Conservation (phyloP, 2,797 vertebrate species). For the Rhabdomys pumilio region DNA sequence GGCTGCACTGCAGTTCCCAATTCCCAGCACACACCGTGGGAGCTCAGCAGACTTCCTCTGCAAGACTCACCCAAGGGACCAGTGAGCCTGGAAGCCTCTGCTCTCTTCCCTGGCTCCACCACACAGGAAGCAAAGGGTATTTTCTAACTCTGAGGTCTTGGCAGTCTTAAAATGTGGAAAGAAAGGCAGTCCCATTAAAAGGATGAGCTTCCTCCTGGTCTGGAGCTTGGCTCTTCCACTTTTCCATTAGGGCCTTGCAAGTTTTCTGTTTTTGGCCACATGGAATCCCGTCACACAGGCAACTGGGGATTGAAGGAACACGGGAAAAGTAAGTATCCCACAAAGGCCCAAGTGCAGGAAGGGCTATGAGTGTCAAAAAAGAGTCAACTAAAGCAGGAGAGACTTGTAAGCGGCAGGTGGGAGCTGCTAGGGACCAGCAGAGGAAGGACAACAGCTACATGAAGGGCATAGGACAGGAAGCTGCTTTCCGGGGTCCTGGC, state of each 20-base stretch:
- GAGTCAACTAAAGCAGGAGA: too few species aligned
- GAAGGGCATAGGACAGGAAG: neutral
- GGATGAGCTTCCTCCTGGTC: neutral
- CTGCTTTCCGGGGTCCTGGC: accelerated
- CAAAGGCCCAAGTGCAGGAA: neutral
- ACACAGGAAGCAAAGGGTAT: neutral
- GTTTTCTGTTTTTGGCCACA: neutral
- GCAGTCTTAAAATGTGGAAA: neutral
- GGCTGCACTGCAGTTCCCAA: neutral
- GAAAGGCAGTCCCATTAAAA: neutral
- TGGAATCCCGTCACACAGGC: neutral
- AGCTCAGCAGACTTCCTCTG: neutral
- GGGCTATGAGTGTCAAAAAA: neutral
- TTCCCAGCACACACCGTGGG: neutral
- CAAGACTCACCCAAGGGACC: neutral
- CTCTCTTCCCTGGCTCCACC: neutral
- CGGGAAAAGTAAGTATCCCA: neutral
- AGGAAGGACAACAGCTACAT: neutral
- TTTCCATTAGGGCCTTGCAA: neutral
- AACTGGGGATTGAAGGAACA: neutral
- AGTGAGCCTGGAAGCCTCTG: neutral
- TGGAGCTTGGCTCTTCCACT: neutral
- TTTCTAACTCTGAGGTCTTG: neutral
- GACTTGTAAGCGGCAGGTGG: neutral
- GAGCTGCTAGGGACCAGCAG: accelerated